A percentile compares a stretch with the other conserved stretches of the same genome.
phyloP scores from a whole-genome alignment of 1,140 invertebrate genomes.

The Pseudobourletiella spinata region DNA sequence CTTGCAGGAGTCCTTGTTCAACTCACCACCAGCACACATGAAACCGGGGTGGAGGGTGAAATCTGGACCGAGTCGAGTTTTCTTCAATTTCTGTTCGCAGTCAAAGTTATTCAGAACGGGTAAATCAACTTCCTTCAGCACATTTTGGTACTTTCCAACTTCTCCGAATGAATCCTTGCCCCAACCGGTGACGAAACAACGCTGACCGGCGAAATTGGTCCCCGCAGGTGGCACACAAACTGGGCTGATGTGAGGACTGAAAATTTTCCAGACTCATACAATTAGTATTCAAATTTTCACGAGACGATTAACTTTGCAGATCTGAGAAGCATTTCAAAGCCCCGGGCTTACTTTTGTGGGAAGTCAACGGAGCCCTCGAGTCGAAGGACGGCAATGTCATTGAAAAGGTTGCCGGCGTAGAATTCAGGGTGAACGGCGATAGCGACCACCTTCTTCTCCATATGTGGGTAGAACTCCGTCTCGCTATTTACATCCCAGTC shows the following conservation, averaged over 20 bases:
- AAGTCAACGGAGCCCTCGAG: constrained; percentile 41
- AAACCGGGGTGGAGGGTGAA: constrained; percentile 81
- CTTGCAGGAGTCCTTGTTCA: constrained; percentile 47
- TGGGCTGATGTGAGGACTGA: constrained; percentile 75
- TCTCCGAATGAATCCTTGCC: constrained; percentile 87
- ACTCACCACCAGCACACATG: constrained; percentile 73
- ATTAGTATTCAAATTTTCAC: background rate
- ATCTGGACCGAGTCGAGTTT: constrained; percentile 69
- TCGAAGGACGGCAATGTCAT: constrained; percentile 44
- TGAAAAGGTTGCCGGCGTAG: constrained; percentile 43
- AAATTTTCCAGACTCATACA: too few species aligned
- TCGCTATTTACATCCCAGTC: constrained; percentile 94
- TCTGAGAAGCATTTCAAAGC: background rate
- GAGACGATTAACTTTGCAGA: background rate
- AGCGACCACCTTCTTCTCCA: constrained; percentile 69
- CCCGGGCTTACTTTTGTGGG: background rate
- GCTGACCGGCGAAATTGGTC: constrained; percentile 65
- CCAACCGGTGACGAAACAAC: constrained; percentile 89
- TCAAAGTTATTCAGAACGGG: constrained; percentile 65
- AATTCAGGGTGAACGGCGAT: constrained; percentile 47
- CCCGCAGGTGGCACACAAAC: constrained; percentile 74
- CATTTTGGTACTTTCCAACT: constrained; percentile 80
- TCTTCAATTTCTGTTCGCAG: constrained; percentile 68
- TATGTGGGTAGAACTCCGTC: constrained; percentile 85
- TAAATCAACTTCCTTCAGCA: constrained; percentile 77